Base-by-base conservation (phyloP, 1,140 invertebrate species). In the Apis florea region DNA sequence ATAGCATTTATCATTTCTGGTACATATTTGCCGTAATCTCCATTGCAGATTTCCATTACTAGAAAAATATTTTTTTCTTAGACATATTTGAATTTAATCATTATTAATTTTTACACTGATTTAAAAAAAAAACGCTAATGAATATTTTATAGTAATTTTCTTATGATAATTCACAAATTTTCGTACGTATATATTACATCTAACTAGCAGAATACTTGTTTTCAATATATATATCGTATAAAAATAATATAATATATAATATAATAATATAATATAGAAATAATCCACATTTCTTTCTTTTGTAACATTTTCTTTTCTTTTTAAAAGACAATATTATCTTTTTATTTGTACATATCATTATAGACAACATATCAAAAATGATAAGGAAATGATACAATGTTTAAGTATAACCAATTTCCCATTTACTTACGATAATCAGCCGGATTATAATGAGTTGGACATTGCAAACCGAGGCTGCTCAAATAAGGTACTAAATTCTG, bases 361-460 rank as follows among this genome's bases (percentile, higher is more conserved):
- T 19, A 31, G 17, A 31, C 26, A 31, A 26, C 15, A 31, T 64
- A 26, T 19, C 26, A 26, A 63, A n/a, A 17, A 63, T 19, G 61
- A 19, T 63, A 61, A 12, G 19, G 74, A 77, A 77, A 12, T 19
- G 53, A 0, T 21, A 54, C n/a, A 11, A n/a, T 11, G 49, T 54
- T 53, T 17, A 58, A 51, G 9, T 26, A 40, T 15, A 10, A 15
- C 8, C 5, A 47, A 67, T 49, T 67, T 73, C 17, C 17, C 5
- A 67, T 67, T 71, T 67, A 94, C 96, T 96, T 94, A 98, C 97
- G 94, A 94, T 96, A 98, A 94, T 99, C 98, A 49, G 97, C 96
- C 63, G 97, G 97, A 94, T 98, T 98, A 89, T 98, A 97, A 91
- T 97, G 98, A 17, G 95, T 95, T 1, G 98, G 98, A 94, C 98